Percentiles rank a stretch among this genome's conserved stretches.
Evolutionary conservation across 2,113 vertebrate genomes (phyloP).

Genomic region (Phodopus roborovskii): DNA sequence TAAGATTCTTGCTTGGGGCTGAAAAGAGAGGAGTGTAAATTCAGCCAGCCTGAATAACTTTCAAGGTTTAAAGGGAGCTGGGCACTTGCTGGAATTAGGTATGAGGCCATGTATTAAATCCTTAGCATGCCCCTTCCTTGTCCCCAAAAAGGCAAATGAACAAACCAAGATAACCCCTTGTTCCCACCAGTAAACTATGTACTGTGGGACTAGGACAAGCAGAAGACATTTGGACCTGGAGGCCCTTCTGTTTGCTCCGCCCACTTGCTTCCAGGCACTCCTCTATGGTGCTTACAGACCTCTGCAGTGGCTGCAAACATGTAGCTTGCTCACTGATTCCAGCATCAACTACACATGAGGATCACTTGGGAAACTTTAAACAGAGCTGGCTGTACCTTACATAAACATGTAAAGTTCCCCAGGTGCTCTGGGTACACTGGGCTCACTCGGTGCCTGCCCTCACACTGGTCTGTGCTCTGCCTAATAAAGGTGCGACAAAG

Average conservation of each 20-base stretch:
- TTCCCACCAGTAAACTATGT: neutral
- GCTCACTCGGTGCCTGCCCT: neutral
- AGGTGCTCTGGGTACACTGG: neutral
- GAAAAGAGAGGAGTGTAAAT: neutral
- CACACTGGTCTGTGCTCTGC: neutral
- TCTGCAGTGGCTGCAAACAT: neutral
- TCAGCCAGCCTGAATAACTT: neutral
- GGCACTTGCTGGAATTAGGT: neutral
- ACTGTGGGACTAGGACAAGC: neutral
- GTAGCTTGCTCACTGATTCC: neutral
- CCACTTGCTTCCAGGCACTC: neutral
- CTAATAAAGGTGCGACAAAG: slow-evolving; percentile 12
- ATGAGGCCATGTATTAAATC: neutral
- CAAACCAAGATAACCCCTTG: neutral
- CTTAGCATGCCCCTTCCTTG: neutral
- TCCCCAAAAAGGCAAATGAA: neutral
- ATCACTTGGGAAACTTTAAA: slow-evolving; percentile 24
- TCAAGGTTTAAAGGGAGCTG: neutral
- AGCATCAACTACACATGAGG: neutral
- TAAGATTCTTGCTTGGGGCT: neutral
- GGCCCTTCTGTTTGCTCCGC: neutral
- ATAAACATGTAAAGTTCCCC: slow-evolving; percentile 19
- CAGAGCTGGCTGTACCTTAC: neutral
- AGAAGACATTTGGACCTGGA: neutral
- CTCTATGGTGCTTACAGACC: neutral